phyloP scores from a whole-genome alignment of 2,113 vertebrate species.

The Chloropsis hardwickii region DNA sequence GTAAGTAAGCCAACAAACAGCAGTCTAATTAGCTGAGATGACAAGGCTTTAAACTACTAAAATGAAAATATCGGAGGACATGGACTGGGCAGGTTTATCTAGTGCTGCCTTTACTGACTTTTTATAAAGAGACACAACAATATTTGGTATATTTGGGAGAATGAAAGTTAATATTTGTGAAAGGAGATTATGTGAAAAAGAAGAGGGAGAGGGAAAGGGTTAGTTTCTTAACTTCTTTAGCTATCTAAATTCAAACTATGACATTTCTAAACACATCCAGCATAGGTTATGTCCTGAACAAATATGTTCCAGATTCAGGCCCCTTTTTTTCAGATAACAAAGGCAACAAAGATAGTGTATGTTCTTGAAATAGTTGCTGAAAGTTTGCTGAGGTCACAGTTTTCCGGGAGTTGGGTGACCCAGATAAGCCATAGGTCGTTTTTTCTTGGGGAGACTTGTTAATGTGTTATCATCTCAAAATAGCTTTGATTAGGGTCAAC shows the following conservation, averaged over 20 bases:
- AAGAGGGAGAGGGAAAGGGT: not conserved
- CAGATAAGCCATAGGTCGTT: slow-evolving; percentile 47
- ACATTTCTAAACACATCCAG: slow-evolving; percentile 42
- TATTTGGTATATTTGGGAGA: not conserved
- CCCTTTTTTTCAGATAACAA: slow-evolving; percentile 58
- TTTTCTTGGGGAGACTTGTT: slow-evolving; percentile 55
- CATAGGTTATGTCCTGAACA: slow-evolving; percentile 54
- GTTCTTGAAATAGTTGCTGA: slow-evolving; percentile 63
- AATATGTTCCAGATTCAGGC: slow-evolving; percentile 54
- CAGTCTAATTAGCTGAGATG: not conserved
- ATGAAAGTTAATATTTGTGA: not conserved
- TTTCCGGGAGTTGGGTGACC: slow-evolving; percentile 60
- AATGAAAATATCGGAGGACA: not conserved
- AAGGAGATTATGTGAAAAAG: not conserved
- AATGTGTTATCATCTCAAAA: slow-evolving; percentile 56
- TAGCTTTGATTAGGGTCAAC: slow-evolving; percentile 58
- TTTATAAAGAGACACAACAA: not conserved
- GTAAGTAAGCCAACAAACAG: not conserved
- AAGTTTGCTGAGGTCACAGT: slow-evolving; percentile 68
- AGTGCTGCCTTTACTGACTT: not conserved
- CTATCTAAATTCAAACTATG: slow-evolving; percentile 39
- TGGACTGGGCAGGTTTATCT: not conserved
- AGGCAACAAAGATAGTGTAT: slow-evolving; percentile 51
- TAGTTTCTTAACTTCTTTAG: not conserved
- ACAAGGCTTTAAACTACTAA: not conserved